phyloP scores from a whole-genome alignment of 2,797 vertebrate genomes.

The Eulemur albifrons region DNA sequence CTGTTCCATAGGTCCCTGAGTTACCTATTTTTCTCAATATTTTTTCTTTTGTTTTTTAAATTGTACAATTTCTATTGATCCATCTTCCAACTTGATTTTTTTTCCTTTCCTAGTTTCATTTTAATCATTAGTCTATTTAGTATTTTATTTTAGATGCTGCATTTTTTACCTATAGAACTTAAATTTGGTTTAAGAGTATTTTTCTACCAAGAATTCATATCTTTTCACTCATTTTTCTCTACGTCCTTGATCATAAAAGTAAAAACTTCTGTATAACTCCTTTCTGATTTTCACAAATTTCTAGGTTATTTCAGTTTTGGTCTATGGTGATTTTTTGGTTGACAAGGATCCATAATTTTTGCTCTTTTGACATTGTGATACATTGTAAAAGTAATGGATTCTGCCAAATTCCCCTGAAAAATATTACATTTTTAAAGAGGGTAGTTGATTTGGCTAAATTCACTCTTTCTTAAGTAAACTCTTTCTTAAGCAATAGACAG shows the following conservation, averaged over 20 bases:
- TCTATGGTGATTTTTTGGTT: background rate
- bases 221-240: background rate
- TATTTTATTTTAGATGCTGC: background rate
- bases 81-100: background rate
- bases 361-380: background rate
- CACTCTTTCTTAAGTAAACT: too few species aligned
- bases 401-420: background rate
- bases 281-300: background rate
- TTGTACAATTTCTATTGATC: background rate
- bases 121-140: background rate
- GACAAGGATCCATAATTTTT: background rate
- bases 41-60: background rate
- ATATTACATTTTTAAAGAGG: background rate
- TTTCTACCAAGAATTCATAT: background rate
- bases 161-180: background rate
- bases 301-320: background rate
- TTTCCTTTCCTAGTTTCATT: background rate
- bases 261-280: background rate
- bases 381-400: background rate
- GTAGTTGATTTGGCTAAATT: background rate
- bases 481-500: background rate
- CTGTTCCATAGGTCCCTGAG: background rate
- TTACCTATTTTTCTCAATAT: background rate
- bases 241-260: background rate
- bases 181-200: background rate